These are phyloP conservation scores for Platichthys stellatus DNA, from an alignment of 2,113 vertebrate genomes.

Conservation along the genomic window DNA sequence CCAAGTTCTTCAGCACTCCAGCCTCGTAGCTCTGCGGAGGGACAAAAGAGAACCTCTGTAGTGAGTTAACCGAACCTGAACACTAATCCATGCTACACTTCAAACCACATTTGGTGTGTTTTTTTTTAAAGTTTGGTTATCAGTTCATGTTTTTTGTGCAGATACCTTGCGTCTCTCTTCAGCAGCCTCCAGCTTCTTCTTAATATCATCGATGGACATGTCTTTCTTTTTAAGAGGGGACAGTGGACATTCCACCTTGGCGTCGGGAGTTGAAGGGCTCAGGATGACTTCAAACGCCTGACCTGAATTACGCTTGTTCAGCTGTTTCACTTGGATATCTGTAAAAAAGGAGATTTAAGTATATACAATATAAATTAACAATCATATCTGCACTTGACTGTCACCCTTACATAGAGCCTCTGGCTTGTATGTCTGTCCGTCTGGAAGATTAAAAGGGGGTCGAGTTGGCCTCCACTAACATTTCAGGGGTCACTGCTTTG, in stretches of 20 bases:
- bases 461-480: neutral
- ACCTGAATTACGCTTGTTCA: conserved; percentile 94
- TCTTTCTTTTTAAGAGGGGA: conserved; percentile 93
- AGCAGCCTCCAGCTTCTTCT: conserved; percentile 93
- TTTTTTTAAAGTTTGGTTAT: no score
- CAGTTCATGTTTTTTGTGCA: neutral
- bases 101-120: neutral
- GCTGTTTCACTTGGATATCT: conserved; percentile 95
- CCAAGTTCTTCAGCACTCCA: conserved; percentile 92
- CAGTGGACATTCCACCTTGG: conserved; percentile 89
- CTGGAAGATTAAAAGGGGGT: conserved; percentile 8
- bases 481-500: conserved; percentile 25
- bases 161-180: conserved; percentile 95
- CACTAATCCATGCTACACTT: no score
- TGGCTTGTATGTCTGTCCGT: neutral
- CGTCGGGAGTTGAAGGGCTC: conserved; percentile 88
- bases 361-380: neutral
- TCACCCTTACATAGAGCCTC: neutral
- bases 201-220: conserved; percentile 93
- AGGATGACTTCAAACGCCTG: conserved; percentile 97
- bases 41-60: neutral
- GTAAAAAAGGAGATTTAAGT: conserved; percentile 10
- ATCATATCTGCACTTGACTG: neutral
- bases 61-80: neutral
- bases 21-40: conserved; percentile 89